Conservation (phyloP, 2,113 vertebrate species). For the Chaetops frenatus region DNA sequence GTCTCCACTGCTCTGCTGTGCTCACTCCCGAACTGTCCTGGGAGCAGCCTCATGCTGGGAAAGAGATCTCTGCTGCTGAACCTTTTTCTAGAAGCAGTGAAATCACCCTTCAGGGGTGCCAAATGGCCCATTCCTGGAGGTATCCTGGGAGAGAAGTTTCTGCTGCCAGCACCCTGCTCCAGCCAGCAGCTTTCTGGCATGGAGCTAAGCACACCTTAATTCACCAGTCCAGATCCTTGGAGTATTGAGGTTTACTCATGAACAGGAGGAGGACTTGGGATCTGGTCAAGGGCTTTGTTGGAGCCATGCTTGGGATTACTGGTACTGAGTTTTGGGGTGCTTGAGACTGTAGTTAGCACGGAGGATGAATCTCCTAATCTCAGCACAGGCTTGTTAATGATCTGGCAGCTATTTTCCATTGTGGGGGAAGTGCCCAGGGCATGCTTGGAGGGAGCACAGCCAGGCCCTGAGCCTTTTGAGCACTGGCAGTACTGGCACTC, state of each 20-base stretch:
- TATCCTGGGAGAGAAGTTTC: background rate
- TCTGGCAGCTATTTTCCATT: rapidly evolving
- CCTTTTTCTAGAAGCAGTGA: background rate
- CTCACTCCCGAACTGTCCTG: background rate
- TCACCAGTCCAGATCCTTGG: background rate
- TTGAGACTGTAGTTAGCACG: background rate
- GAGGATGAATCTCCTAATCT: background rate
- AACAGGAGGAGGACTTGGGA: background rate
- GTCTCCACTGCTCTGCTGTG: background rate
- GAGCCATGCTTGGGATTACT: background rate
- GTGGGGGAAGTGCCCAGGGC: background rate
- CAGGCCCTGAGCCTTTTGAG: background rate
- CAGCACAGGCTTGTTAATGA: background rate
- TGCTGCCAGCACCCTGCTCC: background rate
- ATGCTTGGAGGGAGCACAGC: rapidly evolving
- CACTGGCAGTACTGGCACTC: rapidly evolving
- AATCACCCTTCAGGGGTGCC: background rate
- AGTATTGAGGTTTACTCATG: background rate
- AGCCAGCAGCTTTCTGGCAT: background rate
- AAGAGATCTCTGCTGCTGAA: background rate
- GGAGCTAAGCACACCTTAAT: background rate
- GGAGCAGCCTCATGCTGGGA: background rate
- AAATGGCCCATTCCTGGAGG: background rate
- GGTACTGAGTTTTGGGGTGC: background rate
- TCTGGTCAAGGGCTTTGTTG: background rate